Evolutionary conservation across 1,140 invertebrate species (phyloP), one percentile per base, ranked within the genome.

Genomic region (Grapholita molesta): DNA sequence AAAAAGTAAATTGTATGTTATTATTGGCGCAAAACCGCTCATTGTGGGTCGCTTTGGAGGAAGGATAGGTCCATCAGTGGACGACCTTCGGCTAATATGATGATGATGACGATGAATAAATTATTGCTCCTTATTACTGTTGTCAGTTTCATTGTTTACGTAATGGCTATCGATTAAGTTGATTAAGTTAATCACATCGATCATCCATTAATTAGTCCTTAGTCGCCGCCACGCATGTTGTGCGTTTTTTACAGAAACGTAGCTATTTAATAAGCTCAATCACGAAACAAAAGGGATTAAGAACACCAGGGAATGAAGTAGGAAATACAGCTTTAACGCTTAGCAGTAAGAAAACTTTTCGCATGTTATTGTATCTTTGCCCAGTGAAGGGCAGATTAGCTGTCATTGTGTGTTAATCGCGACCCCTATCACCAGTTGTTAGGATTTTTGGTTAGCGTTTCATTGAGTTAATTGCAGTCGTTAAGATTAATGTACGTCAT

Each of bases 131-230:
- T 48, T 15, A n/a, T n/a, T 1, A 18, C 38, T 48, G 15, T 21
- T 48, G 42, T 48, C 18, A 18, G 9, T 48, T 48, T 21, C 3
- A 9, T 48, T 48, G 42, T 48, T 21, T 48, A 8, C 0, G 18
- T 21, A 12, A 57, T 57, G 12, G 24, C 12, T 57, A 57, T n/a
- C 55, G 23, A 61, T 61, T 61, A 61, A 61, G 55, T 30, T 61
- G 55, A 61, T 61, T 61, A 30, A 57, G 53, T 28, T 57, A 57
- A 57, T 57, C 53, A 57, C 53, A 57, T 57, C 23, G 23, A 57
- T 57, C 23, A 24, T 28, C 53, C 3, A 28, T 53, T 23, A 53
- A 53, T 53, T 53, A 24, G 8, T 28, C 24, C 11, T 25, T 57
- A 6, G 53, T 25, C 53, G 12, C 53, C 8, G 24, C 15, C 23